Conservation (phyloP, 2,797 vertebrate species). For the Uromys caudimaculatus region DNA sequence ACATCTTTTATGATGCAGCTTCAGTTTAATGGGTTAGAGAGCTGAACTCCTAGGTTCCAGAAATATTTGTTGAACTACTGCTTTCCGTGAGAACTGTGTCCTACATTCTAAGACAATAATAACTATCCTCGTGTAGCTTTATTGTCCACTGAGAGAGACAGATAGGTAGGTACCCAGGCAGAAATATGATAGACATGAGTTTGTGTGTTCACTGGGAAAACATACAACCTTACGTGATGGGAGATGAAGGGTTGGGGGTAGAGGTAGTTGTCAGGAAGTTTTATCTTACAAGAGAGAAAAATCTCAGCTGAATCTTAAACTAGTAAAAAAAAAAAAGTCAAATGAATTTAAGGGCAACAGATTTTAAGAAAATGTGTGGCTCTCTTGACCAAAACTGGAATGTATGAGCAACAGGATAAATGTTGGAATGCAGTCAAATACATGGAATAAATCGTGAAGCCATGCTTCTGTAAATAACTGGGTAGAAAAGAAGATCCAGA, state of each 20-base stretch:
- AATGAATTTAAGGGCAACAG: not conserved
- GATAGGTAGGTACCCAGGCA: not conserved
- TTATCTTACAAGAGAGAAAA: not conserved
- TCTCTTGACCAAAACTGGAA: not conserved
- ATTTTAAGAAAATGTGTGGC: not conserved
- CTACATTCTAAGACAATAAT: not conserved
- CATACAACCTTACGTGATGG: not conserved
- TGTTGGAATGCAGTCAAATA: not conserved
- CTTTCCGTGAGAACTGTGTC: not conserved
- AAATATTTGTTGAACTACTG: conserved; percentile 31
- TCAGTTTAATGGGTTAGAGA: not conserved
- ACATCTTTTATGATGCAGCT: not conserved
- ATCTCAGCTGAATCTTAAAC: not conserved
- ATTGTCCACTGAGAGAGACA: not conserved
- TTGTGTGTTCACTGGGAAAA: not conserved
- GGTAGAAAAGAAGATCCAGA: not conserved
- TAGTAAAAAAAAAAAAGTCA: not conserved
- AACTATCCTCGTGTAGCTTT: not conserved
- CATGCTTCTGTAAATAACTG: not conserved
- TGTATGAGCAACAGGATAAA: not conserved
- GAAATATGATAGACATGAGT: not conserved
- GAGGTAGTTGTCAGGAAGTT: not conserved
- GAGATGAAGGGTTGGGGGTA: not conserved
- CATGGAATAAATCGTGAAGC: not conserved
- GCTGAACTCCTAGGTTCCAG: not conserved